These are phyloP conservation scores for Oscheius sp. DNA, from an alignment of 2,888 invertebrate genomes.

Conservation along the genomic window DNA sequence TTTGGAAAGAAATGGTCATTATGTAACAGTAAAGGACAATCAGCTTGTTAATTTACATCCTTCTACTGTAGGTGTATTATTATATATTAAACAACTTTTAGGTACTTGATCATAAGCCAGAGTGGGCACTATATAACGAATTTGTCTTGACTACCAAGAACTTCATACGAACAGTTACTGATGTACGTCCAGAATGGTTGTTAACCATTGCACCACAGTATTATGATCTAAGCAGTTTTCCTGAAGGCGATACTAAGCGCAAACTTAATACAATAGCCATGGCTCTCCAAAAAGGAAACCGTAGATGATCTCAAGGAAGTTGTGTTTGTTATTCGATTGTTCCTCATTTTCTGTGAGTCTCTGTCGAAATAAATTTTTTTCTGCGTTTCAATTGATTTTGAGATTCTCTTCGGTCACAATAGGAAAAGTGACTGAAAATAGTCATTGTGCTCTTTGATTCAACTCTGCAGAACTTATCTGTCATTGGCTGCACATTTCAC, in stretches of 20 bases:
- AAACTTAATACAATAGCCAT: constrained; percentile 83
- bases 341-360: background rate
- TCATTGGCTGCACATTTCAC: too few species aligned
- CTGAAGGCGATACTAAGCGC: constrained; percentile 93
- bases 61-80: constrained; percentile 79
- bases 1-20: constrained; percentile 95
- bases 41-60: constrained; percentile 98
- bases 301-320: constrained; percentile 5
- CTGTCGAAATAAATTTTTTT: too few species aligned
- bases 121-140: constrained; percentile 99
- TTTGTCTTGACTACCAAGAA: constrained; percentile 99
- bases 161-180: constrained; percentile 97
- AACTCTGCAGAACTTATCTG: too few species aligned
- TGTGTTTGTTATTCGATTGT: background rate
- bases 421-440: too few species aligned
- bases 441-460: too few species aligned
- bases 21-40: constrained; percentile 98
- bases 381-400: too few species aligned
- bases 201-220: constrained; percentile 94
- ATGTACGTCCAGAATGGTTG: constrained; percentile 89
- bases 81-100: background rate
- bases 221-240: constrained; percentile 97
- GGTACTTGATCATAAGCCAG: constrained; percentile 96
- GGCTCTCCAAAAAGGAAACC: constrained; percentile 17
- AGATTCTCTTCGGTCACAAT: too few species aligned